A percentile compares a stretch with the other conserved stretches of the same genome.
phyloP scores from a whole-genome alignment of 1,140 invertebrate species.

The Megathymus violae region DNA sequence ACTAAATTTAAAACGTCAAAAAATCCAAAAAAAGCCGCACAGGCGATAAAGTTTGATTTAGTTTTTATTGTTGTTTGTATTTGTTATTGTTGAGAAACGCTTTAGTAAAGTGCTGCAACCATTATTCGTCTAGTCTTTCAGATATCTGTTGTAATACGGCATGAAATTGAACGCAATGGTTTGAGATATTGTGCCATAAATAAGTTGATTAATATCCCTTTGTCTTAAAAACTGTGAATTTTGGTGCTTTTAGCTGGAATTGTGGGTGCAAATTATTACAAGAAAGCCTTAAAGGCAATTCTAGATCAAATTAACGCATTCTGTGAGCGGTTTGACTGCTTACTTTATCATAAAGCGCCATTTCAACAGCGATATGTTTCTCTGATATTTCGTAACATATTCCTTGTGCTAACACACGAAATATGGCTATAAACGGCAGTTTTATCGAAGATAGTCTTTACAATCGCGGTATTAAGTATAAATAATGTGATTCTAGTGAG shows the following conservation, averaged over 20 bases:
- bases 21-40: slow-evolving; percentile 74
- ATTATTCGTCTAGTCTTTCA: slow-evolving; percentile 73
- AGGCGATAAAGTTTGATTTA: slow-evolving; percentile 72
- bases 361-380: slow-evolving; percentile 8
- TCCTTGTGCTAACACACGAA: slow-evolving; percentile 24
- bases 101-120: slow-evolving; percentile 55
- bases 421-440: slow-evolving; percentile 35
- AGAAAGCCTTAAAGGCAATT: slow-evolving; percentile 19
- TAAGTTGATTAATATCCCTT: slow-evolving; percentile 68
- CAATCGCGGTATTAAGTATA: slow-evolving; percentile 37
- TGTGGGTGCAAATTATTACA: slow-evolving; percentile 29
- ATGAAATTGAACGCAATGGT: slow-evolving; percentile 53
- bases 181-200: slow-evolving; percentile 72
- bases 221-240: slow-evolving; percentile 61
- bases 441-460: slow-evolving; percentile 11
- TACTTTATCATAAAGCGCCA: slow-evolving; percentile 39
- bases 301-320: slow-evolving; percentile 3
- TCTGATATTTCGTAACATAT: slow-evolving; percentile 41
- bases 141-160: slow-evolving; percentile 50
- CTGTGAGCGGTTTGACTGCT: not conserved
- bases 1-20: slow-evolving; percentile 80
- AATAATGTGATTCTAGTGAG: slow-evolving; percentile 50
- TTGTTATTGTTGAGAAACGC: slow-evolving; percentile 68
- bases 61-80: slow-evolving; percentile 77
- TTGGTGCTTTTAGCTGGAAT: slow-evolving; percentile 43